phyloP scores from a whole-genome alignment of 2,113 vertebrate genomes.

The Cottus gobio region DNA sequence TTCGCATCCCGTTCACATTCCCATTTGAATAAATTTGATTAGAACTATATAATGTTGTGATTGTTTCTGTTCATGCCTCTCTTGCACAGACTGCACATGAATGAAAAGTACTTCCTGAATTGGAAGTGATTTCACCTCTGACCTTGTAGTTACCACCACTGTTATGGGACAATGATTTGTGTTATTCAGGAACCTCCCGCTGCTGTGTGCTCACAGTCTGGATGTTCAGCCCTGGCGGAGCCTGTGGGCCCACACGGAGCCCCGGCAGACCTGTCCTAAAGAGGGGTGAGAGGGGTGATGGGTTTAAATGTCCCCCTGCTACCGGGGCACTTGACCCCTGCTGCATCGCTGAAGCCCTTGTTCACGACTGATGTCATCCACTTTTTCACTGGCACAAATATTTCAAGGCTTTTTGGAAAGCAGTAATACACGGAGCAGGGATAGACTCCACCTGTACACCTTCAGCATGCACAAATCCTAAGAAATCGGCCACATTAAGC shows the following conservation, averaged over 20 bases:
- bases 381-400: not conserved
- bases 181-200: constrained; percentile 34
- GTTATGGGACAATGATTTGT: constrained; percentile 59
- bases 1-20: not conserved
- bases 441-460: not conserved
- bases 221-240: constrained; percentile 22
- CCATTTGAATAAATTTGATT: too few species aligned
- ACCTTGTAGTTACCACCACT: constrained; percentile 1
- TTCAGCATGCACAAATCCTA: constrained; percentile 20
- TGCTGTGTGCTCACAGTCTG: constrained; percentile 39
- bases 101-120: constrained; percentile 37
- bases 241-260: not conserved
- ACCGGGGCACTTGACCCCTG: constrained; percentile 53
- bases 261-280: constrained; percentile 1
- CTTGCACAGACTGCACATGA: not conserved
- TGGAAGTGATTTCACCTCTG: constrained; percentile 56
- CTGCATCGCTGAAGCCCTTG: not conserved
- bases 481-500: not conserved
- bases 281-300: constrained; percentile 14
- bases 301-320: constrained; percentile 43
- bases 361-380: constrained; percentile 21
- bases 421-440: not conserved
- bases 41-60: too few species aligned
- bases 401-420: constrained; percentile 10
- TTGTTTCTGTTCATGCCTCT: not conserved